A percentile compares a stretch with the other conserved stretches of the same genome.
phyloP scores from a whole-genome alignment of 2,797 vertebrate species.

The Staurois parvus region DNA sequence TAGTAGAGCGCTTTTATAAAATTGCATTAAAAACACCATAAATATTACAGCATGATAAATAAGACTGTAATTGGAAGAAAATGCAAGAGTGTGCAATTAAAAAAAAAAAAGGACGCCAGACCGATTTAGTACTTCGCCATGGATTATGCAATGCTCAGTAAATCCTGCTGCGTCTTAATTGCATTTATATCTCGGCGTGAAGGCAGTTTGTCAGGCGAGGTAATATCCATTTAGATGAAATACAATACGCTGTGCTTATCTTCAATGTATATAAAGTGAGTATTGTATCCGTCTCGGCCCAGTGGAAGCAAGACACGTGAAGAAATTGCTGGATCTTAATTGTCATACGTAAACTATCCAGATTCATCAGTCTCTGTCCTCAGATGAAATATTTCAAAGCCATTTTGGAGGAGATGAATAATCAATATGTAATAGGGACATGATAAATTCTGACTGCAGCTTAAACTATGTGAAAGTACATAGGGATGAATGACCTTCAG shows the following conservation, averaged over 20 bases:
- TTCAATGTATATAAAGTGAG: neutral
- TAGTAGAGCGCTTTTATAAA: constrained; percentile 31
- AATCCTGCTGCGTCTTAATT: constrained; percentile 39
- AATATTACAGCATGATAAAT: constrained; percentile 51
- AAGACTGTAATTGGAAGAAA: constrained; percentile 53
- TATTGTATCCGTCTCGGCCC: neutral
- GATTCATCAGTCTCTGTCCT: neutral
- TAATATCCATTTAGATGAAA: constrained; percentile 27
- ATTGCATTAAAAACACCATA: constrained; percentile 28
- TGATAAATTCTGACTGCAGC: neutral
- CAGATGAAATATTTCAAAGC: neutral
- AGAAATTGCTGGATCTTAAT: neutral
- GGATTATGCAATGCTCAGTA: constrained; percentile 6
- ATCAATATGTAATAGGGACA: neutral
- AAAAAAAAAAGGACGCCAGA: constrained; percentile 26
- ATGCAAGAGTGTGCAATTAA: constrained; percentile 25
- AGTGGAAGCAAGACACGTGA: neutral
- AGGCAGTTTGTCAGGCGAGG: constrained; percentile 15
- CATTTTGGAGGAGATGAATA: neutral
- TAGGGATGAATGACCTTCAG: too few relatives aligned
- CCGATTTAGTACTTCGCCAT: neutral
- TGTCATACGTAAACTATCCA: neutral
- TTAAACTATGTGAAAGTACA: too few relatives aligned
- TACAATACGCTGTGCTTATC: neutral
- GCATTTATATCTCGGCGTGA: constrained; percentile 9